Percentiles rank a stretch among this genome's conserved stretches.
Conservation (phyloP, 2,888 invertebrate genomes). For the Anoncus sp. region DNA sequence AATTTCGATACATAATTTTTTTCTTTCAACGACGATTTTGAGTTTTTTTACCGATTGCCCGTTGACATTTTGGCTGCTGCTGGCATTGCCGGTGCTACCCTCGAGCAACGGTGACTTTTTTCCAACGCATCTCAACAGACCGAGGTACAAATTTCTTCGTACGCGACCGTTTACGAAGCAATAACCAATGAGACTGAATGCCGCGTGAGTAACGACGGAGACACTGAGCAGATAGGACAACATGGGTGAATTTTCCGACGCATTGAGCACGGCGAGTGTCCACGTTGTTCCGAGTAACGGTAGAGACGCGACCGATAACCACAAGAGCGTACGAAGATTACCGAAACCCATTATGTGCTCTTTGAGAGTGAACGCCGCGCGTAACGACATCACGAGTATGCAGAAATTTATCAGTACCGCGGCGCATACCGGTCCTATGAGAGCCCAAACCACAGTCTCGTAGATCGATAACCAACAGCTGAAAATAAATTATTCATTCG, state of each 20-base stretch:
- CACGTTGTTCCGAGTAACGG: constrained; percentile 94
- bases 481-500: constrained; percentile 72
- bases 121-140: constrained; percentile 90
- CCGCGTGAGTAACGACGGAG: constrained; percentile 91
- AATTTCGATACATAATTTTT: too few relatives aligned
- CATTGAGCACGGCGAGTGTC: constrained; percentile 92
- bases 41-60: constrained; percentile 84
- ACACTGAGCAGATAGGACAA: constrained; percentile 92
- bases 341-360: constrained; percentile 93
- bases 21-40: too few relatives aligned
- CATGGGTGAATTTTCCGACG: constrained; percentile 89
- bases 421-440: constrained; percentile 95
- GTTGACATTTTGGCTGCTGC: constrained; percentile 91
- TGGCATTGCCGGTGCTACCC: constrained; percentile 88
- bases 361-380: constrained; percentile 95
- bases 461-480: constrained; percentile 98
- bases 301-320: constrained; percentile 93
- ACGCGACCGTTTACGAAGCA: constrained; percentile 95
- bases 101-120: constrained; percentile 92
- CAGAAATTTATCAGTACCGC: constrained; percentile 91
- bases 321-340: constrained; percentile 89
- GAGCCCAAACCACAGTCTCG: constrained; percentile 97
- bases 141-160: constrained; percentile 89
- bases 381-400: constrained; percentile 93
- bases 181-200: constrained; percentile 93